Evolutionary conservation across 2,888 invertebrate genomes (phyloP).

Genomic region (Panzeria rudis): DNA sequence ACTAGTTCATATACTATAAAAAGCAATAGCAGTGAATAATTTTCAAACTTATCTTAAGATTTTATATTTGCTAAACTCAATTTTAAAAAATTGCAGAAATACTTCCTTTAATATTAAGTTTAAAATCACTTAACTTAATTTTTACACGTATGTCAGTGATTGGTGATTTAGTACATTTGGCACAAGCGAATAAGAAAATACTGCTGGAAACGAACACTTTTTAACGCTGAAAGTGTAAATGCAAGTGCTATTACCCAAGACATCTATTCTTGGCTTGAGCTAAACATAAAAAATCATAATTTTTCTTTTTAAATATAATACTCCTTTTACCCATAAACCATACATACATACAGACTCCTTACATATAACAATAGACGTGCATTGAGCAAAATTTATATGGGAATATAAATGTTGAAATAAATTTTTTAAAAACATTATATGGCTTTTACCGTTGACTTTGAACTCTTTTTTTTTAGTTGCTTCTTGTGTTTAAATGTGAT

Average conservation of each 20-base stretch:
- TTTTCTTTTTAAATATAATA: slow-evolving; percentile 40
- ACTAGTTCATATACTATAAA: no score
- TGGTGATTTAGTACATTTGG: slow-evolving; percentile 66
- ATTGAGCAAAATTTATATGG: slow-evolving; percentile 25
- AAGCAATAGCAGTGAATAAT: no score
- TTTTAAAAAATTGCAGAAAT: no score
- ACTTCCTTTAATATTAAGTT: not conserved
- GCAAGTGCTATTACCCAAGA: slow-evolving; percentile 23
- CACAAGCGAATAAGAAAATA: slow-evolving; percentile 40
- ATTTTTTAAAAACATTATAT: slow-evolving; percentile 66
- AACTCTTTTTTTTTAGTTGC: slow-evolving; percentile 64
- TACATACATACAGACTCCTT: not conserved
- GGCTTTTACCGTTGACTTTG: slow-evolving; percentile 74
- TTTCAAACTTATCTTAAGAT: no score
- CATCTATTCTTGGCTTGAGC: slow-evolving; percentile 69
- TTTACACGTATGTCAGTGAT: slow-evolving; percentile 61
- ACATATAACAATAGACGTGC: not conserved
- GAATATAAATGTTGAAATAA: slow-evolving; percentile 39
- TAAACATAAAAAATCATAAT: slow-evolving; percentile 71
- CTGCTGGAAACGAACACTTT: not conserved
- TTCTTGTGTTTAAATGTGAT: slow-evolving; percentile 54
- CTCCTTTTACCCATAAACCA: slow-evolving; percentile 14
- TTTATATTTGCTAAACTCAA: no score
- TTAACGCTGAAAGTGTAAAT: slow-evolving; percentile 51
- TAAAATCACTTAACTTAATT: slow-evolving; percentile 56